Evolutionary conservation across 2,797 vertebrate species (phyloP).

Genomic region (Cyclura pinguis): DNA sequence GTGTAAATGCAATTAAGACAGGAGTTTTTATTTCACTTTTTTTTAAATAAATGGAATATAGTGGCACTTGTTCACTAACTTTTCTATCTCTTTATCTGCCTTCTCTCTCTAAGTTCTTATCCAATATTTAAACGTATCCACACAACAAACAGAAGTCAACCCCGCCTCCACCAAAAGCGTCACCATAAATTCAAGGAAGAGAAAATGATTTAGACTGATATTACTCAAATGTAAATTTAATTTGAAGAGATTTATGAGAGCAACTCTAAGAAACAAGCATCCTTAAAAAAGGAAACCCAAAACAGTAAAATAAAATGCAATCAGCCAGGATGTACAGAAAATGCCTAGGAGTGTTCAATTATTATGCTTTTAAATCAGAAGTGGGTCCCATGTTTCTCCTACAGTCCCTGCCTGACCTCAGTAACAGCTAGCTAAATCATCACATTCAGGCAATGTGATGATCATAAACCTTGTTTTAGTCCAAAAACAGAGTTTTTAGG

Average conservation of each 20-base stretch:
- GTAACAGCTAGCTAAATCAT: too few relatives aligned
- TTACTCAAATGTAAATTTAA: conserved; percentile 13
- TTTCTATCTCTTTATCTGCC: too few relatives aligned
- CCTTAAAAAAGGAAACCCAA: background rate
- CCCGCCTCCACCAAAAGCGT: background rate
- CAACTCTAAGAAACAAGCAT: conserved; percentile 1
- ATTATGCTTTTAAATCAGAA: background rate
- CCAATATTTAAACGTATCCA: background rate
- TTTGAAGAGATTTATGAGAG: background rate
- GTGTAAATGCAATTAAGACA: too few relatives aligned
- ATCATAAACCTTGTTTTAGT: too few relatives aligned
- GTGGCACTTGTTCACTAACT: too few relatives aligned
- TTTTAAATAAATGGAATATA: too few relatives aligned
- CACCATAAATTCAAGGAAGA: too few relatives aligned
- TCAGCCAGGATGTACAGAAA: background rate
- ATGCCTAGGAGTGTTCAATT: background rate
- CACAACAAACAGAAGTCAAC: too few relatives aligned
- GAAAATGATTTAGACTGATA: background rate
- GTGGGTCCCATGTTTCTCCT: background rate
- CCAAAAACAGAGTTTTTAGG: too few relatives aligned
- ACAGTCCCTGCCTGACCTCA: too few relatives aligned
- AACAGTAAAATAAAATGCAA: background rate
- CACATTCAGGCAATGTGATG: too few relatives aligned
- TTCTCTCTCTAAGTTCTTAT: background rate
- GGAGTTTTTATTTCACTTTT: too few relatives aligned